Evolutionary conservation across 2,113 vertebrate genomes (phyloP), one percentile per base, ranked within the genome.

Genomic region (Sylvilagus bachmani): DNA sequence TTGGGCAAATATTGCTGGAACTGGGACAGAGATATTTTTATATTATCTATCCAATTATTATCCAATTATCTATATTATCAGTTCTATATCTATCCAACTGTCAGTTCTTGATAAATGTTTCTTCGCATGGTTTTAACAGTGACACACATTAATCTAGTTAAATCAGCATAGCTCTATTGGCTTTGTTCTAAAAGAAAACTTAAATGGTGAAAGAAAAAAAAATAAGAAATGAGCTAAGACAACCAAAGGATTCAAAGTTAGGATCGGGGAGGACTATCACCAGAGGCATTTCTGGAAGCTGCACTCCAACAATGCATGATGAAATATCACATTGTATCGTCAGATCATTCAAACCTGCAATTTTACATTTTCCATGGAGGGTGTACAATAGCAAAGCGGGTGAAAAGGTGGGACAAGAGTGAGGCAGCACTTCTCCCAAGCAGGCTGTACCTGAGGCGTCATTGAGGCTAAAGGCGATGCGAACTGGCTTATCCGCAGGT

Each of bases 381-480:
- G 25, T 53, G 12, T 29, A 27, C 64, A 71, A 64, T 19, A 53
- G 84, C 81, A 62, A 82, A 38, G 10, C n/a, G 0, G 19, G 12
- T 31, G 2, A 25, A 36, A 58, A n/a, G 36, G 10, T 4, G 2
- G 66, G 29, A 14, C 11, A 11, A 1, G 36, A 27, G 14, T 19
- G 31, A 64, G 22, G 69, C 10, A n/a, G 17, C 33, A 7, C 61
- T 44, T 24, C 16, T 58, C 75, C 25, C 44, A 10, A 70, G 77
- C 55, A 79, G 88, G 95, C 66, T 44, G 24, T 99, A 99, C 99
- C 99, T 99, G 99, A 96, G 92, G 99, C 98, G 86, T 99, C 98
- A 96, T 98, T 98, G 58, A 99, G 99, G 98, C 99, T 99, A 99
- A 99, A 99, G 98, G 99, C 99, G 92, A 99, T 99, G 98, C 99